Conservation (phyloP, 2,888 invertebrate species). For the Melanostoma mellinum region DNA sequence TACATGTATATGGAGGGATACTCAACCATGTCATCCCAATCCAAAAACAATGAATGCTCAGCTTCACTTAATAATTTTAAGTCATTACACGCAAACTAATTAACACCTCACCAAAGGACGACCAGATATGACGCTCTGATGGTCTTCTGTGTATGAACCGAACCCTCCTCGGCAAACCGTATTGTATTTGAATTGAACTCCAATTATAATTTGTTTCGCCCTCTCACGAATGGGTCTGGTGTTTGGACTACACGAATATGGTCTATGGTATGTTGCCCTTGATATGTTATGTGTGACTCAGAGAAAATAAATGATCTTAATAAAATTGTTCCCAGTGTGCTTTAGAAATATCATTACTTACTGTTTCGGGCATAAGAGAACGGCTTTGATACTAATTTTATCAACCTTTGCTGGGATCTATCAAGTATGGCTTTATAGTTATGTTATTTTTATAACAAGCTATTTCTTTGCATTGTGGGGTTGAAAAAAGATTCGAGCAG, state of each 20-base stretch:
- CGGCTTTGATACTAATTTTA: too few relatives aligned
- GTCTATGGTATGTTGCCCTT: background rate
- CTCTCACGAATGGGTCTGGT: slow-evolving; percentile 62
- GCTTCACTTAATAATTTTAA: slow-evolving; percentile 71
- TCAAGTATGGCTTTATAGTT: too few relatives aligned
- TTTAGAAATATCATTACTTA: too few relatives aligned
- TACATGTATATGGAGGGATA: background rate
- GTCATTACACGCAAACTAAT: slow-evolving; percentile 75
- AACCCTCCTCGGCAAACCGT: background rate
- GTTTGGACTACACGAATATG: slow-evolving; percentile 13
- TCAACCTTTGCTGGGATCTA: too few relatives aligned
- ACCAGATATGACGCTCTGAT: background rate
- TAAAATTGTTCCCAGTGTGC: too few relatives aligned
- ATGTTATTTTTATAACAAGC: too few relatives aligned
- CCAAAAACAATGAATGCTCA: slow-evolving; percentile 19
- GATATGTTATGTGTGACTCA: too few relatives aligned
- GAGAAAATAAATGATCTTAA: too few relatives aligned
- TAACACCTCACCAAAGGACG: slow-evolving; percentile 74
- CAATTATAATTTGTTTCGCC: slow-evolving; percentile 74
- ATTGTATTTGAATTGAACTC: slow-evolving; percentile 58
- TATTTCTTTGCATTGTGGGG: too few relatives aligned
- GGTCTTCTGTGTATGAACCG: background rate
- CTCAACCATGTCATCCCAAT: background rate
- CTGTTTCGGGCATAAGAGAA: too few relatives aligned
- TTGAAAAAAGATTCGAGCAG: too few relatives aligned